Base-by-base conservation (phyloP, 2,113 vertebrate species). In the Cyphomyrus plagiostoma region DNA sequence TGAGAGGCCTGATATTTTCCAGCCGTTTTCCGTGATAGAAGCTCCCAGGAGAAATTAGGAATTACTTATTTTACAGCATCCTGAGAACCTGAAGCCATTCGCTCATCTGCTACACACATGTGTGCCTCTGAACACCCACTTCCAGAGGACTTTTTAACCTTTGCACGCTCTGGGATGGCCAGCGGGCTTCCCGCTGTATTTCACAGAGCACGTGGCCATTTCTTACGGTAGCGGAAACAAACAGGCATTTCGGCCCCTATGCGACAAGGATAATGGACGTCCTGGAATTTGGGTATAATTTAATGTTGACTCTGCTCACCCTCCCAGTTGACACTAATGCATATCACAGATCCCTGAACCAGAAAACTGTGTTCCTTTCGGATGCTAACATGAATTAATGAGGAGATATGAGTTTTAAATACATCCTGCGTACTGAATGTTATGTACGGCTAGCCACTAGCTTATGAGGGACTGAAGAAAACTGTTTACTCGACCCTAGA, bases 1-100 rank as follows among this genome's bases (percentile, higher is more conserved):
- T 1, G 49, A 89, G 46, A 21, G 15, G n/a, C 70, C 86, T 48
- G 30, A 26, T 86, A 86, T 90, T 90, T 91, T 82, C 62, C 87
- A 84, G 91, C 88, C 88, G 15, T 39, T 80, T 80, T 80, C 74
- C 74, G 48, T 90, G 91, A 90, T 90, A 90, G 90, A 89, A 48
- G 39, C 86, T 91, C 91, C 62, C 23, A 50, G 90, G 90, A 88
- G 88, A 92, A 92, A 90, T 91, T 66, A 89, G 30, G 90, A 90
- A 87, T 90, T 77, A 90, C 86, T 56, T 90, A 62, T 92, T 93
- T 94, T 89, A 90, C 74, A 88, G 91, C 42, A 84, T 91, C 91
- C 91, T 91, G 90, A 92, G 82, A 88, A 91, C 62, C 85, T 90
- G 91, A 74, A 83, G 58, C 70, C 49, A 30, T 66, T 56, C 74